Conservation (phyloP, 2,113 vertebrate species). For the Ophthalmolycus amberensis region DNA sequence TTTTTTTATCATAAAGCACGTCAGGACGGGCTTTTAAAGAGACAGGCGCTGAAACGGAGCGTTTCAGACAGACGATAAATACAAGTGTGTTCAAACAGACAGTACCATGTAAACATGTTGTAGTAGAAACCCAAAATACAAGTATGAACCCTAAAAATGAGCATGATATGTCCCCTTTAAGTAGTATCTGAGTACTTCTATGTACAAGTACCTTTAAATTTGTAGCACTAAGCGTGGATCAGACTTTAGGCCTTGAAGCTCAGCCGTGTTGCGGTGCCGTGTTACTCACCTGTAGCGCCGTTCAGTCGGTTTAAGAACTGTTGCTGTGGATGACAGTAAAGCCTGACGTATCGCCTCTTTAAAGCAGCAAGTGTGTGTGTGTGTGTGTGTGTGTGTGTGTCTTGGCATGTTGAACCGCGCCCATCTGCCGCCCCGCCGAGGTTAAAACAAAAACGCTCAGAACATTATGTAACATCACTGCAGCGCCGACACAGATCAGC, state of each 20-base stretch:
- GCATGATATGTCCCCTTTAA: too few species aligned
- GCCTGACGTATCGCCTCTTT: constrained; percentile 2
- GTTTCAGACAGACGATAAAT: too few species aligned
- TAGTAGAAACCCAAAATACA: too few species aligned
- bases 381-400: constrained; percentile 11
- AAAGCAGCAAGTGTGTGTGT: not conserved
- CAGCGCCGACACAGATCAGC: constrained; percentile 21
- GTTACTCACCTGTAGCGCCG: not conserved
- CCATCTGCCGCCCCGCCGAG: constrained; percentile 36
- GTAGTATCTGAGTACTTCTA: too few species aligned
- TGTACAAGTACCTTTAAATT: too few species aligned
- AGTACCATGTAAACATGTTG: too few species aligned
- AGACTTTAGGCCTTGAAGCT: not conserved
- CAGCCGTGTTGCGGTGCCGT: not conserved
- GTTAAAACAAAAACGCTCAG: constrained; percentile 34
- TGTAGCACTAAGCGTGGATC: not conserved
- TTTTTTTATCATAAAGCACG: too few species aligned
- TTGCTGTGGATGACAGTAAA: not conserved
- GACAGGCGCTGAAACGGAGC: too few species aligned
- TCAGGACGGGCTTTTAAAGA: too few species aligned
- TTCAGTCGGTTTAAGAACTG: too few species aligned
- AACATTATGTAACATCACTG: constrained; percentile 53
- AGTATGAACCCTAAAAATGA: too few species aligned
- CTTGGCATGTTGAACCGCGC: constrained; percentile 19
- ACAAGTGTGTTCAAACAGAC: too few species aligned